phyloP scores from a whole-genome alignment of 2,797 vertebrate species.

The Stomatorhinus walkeri region DNA sequence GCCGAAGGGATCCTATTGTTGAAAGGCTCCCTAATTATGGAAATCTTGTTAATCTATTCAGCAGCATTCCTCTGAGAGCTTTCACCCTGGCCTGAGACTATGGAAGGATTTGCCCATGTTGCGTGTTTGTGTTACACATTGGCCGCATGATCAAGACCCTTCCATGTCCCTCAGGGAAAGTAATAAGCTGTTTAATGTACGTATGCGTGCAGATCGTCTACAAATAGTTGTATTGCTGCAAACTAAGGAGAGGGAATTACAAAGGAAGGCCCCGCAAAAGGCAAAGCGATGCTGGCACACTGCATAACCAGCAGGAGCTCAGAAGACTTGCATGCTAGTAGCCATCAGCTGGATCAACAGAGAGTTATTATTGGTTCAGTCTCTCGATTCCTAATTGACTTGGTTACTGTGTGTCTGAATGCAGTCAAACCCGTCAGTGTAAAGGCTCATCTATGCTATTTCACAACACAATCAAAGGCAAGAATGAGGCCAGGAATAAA shows the following conservation, averaged over 20 bases:
- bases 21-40: slow-evolving; percentile 81
- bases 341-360: neutral
- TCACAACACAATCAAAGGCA: neutral
- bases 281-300: neutral
- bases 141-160: neutral
- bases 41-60: slow-evolving; percentile 99
- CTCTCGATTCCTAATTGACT: neutral
- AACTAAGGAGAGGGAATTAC: neutral
- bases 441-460: neutral
- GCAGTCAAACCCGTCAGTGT: neutral
- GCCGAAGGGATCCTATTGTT: slow-evolving; percentile 88
- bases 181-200: neutral
- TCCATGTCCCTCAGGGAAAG: neutral
- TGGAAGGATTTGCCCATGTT: slow-evolving; percentile 49
- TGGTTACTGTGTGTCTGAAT: neutral
- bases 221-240: neutral
- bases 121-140: slow-evolving; percentile 47
- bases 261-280: neutral
- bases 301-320: neutral
- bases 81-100: slow-evolving; percentile 67
- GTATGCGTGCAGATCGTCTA: neutral
- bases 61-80: slow-evolving; percentile 66
- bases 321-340: neutral
- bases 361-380: neutral
- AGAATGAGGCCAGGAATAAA: neutral